These are phyloP conservation scores for Sesamia nonagrioides DNA, from an alignment of 1,140 invertebrate genomes.

Conservation along the genomic window DNA sequence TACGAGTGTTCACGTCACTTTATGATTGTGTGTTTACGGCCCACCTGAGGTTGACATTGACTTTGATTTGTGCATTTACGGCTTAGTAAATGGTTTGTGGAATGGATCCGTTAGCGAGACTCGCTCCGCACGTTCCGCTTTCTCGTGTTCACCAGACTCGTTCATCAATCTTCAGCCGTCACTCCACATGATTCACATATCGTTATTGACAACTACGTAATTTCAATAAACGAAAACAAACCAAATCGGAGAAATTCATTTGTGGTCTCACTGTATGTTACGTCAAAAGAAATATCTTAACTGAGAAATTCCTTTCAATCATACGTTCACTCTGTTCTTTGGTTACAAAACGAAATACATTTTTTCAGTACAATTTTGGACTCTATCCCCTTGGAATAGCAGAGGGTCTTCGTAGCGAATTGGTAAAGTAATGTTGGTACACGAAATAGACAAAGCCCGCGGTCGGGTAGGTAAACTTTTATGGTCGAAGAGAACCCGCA, in stretches of 20 bases:
- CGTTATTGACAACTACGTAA: background rate
- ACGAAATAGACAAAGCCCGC: conserved; percentile 70
- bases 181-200: background rate
- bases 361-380: conserved; percentile 57
- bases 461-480: conserved; percentile 83
- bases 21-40: conserved; percentile 85
- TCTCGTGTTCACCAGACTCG: conserved; percentile 17
- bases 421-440: conserved; percentile 59
- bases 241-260: conserved; percentile 30
- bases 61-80: conserved; percentile 85
- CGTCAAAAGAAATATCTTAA: conserved; percentile 43
- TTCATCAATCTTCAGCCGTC: conserved; percentile 17
- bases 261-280: conserved; percentile 9
- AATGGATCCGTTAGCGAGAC: conserved; percentile 58
- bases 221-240: conserved; percentile 31
- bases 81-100: conserved; percentile 72
- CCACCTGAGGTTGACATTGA: conserved; percentile 84
- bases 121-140: conserved; percentile 36
- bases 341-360: conserved; percentile 20
- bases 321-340: conserved; percentile 24
- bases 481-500: conserved; percentile 81
- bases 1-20: conserved; percentile 83
- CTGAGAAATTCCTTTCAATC: conserved; percentile 50
- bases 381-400: conserved; percentile 59
- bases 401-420: conserved; percentile 51